phyloP scores from a whole-genome alignment of 2,888 invertebrate species.

The Standfussiana lucernea region DNA sequence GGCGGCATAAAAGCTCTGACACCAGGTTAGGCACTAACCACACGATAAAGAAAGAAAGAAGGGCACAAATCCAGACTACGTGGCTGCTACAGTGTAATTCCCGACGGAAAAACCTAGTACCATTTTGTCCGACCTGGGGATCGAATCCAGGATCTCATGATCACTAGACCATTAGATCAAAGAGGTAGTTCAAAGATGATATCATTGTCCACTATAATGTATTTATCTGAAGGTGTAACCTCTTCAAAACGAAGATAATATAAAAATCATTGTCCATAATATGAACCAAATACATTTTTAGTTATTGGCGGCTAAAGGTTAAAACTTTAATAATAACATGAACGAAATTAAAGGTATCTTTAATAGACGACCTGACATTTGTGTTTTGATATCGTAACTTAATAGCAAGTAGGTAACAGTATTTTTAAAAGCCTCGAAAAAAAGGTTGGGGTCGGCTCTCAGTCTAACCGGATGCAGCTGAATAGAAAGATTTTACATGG shows the following conservation, averaged over 20 bases:
- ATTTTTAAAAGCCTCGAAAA: background rate
- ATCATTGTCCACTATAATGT: background rate
- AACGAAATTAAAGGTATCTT: slow-evolving; percentile 18
- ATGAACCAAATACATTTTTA: slow-evolving; percentile 19
- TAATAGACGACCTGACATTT: slow-evolving; percentile 10
- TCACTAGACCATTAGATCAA: background rate
- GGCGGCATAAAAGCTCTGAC: too few species aligned
- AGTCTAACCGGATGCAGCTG: background rate
- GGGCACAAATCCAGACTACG: background rate
- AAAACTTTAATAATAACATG: background rate
- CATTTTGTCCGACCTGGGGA: background rate
- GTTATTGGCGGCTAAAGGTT: background rate
- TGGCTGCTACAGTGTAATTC: background rate
- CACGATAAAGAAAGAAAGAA: too few species aligned
- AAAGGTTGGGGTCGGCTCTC: background rate
- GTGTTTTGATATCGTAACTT: slow-evolving; percentile 14
- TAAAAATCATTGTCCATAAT: background rate
- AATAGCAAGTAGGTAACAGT: background rate
- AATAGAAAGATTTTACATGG: background rate
- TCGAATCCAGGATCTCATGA: background rate
- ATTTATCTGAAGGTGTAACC: background rate
- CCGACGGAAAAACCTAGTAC: background rate
- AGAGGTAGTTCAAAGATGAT: background rate
- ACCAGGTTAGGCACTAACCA: too few species aligned
- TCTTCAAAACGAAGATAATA: background rate